Percentiles rank a stretch among this genome's conserved stretches.
phyloP scores from a whole-genome alignment of 1,140 invertebrate species.

The Drosophila neocordata region DNA sequence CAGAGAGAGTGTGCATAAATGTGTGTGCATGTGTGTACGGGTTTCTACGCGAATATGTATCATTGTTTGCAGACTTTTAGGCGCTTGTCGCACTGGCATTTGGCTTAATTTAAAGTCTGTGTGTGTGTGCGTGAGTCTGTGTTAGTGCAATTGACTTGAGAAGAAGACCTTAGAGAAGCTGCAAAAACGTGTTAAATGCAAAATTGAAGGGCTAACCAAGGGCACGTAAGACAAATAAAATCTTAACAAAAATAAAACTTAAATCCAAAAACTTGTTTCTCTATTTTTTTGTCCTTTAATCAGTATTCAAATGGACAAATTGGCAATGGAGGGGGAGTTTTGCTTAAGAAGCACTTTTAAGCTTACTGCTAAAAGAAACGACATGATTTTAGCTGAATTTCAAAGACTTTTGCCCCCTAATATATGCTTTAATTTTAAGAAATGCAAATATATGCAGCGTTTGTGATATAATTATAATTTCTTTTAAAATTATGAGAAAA shows the following conservation, averaged over 20 bases:
- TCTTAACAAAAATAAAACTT: not conserved
- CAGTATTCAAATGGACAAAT: not conserved
- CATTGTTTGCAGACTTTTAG: conserved; percentile 70
- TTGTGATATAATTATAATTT: too few species aligned
- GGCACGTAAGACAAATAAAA: conserved; percentile 10
- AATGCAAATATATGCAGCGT: too few species aligned
- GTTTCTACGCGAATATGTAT: conserved; percentile 13
- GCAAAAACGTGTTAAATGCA: conserved; percentile 17
- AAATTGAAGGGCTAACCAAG: conserved; percentile 35
- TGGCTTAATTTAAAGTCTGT: conserved; percentile 70
- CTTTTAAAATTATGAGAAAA: too few species aligned
- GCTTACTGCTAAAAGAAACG: too few species aligned
- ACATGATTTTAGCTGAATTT: too few species aligned
- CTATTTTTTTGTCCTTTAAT: not conserved
- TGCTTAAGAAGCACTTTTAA: too few species aligned
- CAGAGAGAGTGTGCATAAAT: not conserved
- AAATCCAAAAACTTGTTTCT: not conserved
- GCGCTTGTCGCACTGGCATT: conserved; percentile 42
- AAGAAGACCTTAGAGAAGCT: not conserved
- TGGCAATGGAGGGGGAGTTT: not conserved
- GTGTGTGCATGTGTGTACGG: not conserved
- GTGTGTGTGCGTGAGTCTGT: not conserved
- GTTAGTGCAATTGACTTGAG: conserved; percentile 58
- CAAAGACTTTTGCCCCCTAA: too few species aligned
- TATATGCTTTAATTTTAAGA: too few species aligned